A percentile compares a stretch with the other conserved stretches of the same genome.
phyloP scores from a whole-genome alignment of 2,113 vertebrate genomes.

The Heptranchias perlo region DNA sequence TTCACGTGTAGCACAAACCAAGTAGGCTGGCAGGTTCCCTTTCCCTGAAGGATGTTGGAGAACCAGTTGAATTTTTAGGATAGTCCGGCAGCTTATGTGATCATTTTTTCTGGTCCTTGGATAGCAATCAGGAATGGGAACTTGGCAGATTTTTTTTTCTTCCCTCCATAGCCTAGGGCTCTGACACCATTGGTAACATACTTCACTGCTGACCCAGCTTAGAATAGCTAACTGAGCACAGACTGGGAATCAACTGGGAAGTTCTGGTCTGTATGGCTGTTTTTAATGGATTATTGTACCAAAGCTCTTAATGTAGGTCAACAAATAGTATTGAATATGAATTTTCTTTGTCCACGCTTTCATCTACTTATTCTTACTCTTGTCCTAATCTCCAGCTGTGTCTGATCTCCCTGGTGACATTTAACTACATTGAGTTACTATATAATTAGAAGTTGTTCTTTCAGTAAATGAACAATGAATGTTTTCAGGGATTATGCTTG shows the following conservation, averaged over 20 bases:
- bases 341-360: not conserved
- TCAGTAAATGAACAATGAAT: not conserved
- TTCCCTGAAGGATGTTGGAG: not conserved
- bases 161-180: not conserved
- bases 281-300: not conserved
- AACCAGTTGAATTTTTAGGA: not conserved
- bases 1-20: not conserved
- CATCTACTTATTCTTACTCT: not conserved
- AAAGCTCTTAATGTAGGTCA: not conserved
- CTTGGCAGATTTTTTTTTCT: not conserved
- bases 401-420: not conserved
- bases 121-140: not conserved
- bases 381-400: not conserved
- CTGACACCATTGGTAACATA: not conserved
- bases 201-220: not conserved
- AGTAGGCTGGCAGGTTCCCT: not conserved
- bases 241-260: not conserved
- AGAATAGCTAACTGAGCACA: not conserved
- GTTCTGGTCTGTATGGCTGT: not conserved
- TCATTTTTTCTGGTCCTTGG: too few relatives aligned
- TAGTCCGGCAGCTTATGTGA: not conserved
- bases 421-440: not conserved
- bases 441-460: not conserved
- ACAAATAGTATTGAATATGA: not conserved
- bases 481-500: not conserved